Evolutionary conservation across 2,113 vertebrate species (phyloP).

Genomic region (Nycticebus coucang): DNA sequence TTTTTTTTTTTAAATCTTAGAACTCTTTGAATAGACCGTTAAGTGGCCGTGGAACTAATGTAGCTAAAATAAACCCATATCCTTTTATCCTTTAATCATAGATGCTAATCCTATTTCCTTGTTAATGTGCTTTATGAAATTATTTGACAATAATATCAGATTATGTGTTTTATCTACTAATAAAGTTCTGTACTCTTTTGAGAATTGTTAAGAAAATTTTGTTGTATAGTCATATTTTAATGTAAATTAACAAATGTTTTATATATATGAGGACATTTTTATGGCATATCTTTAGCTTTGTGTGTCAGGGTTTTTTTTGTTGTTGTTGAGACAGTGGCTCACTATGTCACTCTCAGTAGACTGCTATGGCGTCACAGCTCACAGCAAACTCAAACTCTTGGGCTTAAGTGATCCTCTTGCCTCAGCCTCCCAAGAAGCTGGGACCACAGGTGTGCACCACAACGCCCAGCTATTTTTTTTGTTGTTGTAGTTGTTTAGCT

Average conservation of each 20-base stretch:
- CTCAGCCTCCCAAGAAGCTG: too few species aligned
- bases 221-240: slow-evolving; percentile 25
- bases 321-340: too few species aligned
- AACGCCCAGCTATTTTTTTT: too few species aligned
- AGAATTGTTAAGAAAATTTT: slow-evolving; percentile 38
- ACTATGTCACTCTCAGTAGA: too few species aligned
- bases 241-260: slow-evolving; percentile 26
- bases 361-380: too few species aligned
- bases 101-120: slow-evolving; percentile 60
- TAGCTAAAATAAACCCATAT: slow-evolving; percentile 59
- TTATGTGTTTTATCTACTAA: slow-evolving; percentile 56
- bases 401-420: too few species aligned
- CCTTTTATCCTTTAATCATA: slow-evolving; percentile 55
- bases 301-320: neutral
- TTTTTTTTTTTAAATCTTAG: slow-evolving; percentile 42
- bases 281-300: slow-evolving; percentile 21
- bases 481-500: too few species aligned
- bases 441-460: too few species aligned
- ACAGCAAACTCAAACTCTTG: too few species aligned
- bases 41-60: slow-evolving; percentile 61
- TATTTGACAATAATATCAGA: slow-evolving; percentile 51
- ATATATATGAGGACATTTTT: slow-evolving; percentile 25
- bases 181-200: slow-evolving; percentile 35
- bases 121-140: slow-evolving; percentile 62
- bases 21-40: slow-evolving; percentile 57